Percentiles rank a stretch among this genome's conserved stretches.
Conservation (phyloP, 2,797 vertebrate genomes). For the Peromyscus attwateri region DNA sequence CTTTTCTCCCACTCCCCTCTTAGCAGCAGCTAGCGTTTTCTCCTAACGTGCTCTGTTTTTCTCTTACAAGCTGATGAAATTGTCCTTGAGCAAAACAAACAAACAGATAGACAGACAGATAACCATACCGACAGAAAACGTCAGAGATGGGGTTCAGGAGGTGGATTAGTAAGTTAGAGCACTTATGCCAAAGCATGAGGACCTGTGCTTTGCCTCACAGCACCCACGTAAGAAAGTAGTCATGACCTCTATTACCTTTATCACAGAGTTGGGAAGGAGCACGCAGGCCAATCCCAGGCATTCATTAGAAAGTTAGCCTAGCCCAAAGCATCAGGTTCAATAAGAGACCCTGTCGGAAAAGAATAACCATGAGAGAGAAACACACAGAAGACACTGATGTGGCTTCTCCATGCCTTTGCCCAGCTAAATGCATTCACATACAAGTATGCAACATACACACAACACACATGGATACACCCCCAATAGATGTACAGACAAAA, state of each 20-base stretch:
- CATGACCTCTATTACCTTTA: neutral
- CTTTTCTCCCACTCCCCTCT: neutral
- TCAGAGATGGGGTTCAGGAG: neutral
- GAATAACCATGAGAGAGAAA: neutral
- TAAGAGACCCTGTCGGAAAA: neutral
- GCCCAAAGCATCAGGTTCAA: neutral
- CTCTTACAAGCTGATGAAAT: neutral
- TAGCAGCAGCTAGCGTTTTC: neutral
- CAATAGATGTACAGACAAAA: accelerated
- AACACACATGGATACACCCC: neutral
- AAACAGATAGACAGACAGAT: neutral
- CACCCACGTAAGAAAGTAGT: neutral
- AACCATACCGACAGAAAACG: neutral
- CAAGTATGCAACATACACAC: neutral
- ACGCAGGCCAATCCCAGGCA: neutral
- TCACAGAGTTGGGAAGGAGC: neutral
- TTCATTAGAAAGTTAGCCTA: too few relatives aligned
- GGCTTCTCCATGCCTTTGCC: neutral
- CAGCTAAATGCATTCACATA: neutral
- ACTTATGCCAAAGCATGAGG: neutral
- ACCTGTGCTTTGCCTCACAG: too few relatives aligned
- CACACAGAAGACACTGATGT: neutral
- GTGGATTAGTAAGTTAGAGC: neutral
- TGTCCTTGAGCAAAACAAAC: neutral
- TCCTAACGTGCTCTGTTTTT: too few relatives aligned